Percentiles rank a stretch among this genome's conserved stretches.
phyloP scores from a whole-genome alignment of 2,797 vertebrate genomes.

The Macroramphosus scolopax region DNA sequence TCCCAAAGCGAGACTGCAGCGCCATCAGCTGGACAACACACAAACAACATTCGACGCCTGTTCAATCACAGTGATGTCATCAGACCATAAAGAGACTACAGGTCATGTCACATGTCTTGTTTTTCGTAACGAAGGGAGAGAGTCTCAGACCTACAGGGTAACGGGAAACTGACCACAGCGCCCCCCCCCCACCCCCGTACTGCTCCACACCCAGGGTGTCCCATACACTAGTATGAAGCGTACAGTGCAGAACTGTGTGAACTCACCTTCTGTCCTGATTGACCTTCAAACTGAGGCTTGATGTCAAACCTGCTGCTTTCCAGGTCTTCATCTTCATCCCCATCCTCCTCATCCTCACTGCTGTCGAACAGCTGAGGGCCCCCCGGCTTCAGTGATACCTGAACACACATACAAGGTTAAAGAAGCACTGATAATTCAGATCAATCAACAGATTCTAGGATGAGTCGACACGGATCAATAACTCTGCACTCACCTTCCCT shows the following conservation, averaged over 20 bases:
- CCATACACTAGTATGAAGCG: too few relatives aligned
- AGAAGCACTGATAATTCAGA: too few relatives aligned
- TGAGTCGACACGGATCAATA: background rate
- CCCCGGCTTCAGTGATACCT: constrained; percentile 2
- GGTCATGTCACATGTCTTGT: too few relatives aligned
- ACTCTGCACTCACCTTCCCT: constrained; percentile 39
- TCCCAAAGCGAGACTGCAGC: constrained; percentile 88
- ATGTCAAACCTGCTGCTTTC: constrained; percentile 80
- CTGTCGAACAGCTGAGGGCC: constrained; percentile 81
- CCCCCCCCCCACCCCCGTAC: too few relatives aligned
- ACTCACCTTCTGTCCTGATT: constrained; percentile 87
- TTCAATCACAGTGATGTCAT: too few relatives aligned
- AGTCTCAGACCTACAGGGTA: too few relatives aligned
- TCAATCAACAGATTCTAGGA: background rate
- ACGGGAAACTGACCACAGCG: too few relatives aligned
- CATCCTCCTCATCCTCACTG: constrained; percentile 82
- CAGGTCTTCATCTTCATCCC: constrained; percentile 59
- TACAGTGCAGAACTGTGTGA: too few relatives aligned
- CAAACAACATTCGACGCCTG: too few relatives aligned
- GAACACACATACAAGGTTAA: constrained; percentile 10
- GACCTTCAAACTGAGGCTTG: constrained; percentile 93
- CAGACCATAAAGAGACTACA: too few relatives aligned
- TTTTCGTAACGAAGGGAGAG: too few relatives aligned
- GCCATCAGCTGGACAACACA: constrained; percentile 82
- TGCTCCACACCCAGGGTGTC: too few relatives aligned